These are phyloP conservation scores for Procambarus clarkii DNA, from an alignment of 1,140 invertebrate species.

Conservation along the genomic window DNA sequence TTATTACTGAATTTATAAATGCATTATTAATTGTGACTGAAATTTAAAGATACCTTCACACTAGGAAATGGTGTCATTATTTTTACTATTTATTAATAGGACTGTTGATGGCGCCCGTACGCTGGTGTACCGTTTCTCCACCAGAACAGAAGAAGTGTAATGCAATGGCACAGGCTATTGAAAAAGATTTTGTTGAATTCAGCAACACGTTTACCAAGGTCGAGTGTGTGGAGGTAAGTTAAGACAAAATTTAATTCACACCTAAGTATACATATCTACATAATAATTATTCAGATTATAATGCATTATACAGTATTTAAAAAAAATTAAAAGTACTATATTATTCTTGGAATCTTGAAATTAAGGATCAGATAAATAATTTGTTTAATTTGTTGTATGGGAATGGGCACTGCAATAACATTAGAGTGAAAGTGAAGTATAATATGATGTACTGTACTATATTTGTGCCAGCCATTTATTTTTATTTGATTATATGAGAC, in stretches of 20 bases:
- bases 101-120: conserved; percentile 34
- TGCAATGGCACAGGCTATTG: conserved; percentile 82
- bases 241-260: not conserved
- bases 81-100: not conserved
- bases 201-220: conserved; percentile 75
- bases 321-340: not conserved
- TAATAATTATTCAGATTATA: not conserved
- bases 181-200: conserved; percentile 81
- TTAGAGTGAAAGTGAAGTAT: no score
- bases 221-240: conserved; percentile 63
- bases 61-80: not conserved
- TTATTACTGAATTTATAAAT: no score
- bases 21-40: no score
- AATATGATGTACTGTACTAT: no score
- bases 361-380: not conserved
- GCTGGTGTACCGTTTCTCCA: conserved; percentile 87
- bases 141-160: conserved; percentile 87
- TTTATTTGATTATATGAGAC: no score
- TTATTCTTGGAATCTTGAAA: not conserved
- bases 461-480: no score
- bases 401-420: no score
- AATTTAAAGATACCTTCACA: no score
- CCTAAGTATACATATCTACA: not conserved
- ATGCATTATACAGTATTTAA: not conserved
- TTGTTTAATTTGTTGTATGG: no score